phyloP scores from a whole-genome alignment of 2,113 vertebrate genomes.

The Poeciliopsis prolifica region DNA sequence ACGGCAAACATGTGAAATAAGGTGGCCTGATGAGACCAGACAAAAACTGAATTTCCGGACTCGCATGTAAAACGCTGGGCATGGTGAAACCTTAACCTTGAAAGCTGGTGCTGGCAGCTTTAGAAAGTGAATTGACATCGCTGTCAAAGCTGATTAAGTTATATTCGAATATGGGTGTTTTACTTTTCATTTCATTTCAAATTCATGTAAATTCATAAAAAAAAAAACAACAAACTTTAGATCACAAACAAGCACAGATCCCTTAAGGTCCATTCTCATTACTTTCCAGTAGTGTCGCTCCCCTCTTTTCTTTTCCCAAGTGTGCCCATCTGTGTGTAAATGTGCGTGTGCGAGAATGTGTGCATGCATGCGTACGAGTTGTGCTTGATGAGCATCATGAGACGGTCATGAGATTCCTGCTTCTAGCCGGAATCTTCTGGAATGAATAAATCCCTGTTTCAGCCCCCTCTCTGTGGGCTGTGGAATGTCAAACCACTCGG shows the following conservation, averaged over 20 bases:
- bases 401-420: conserved; percentile 68
- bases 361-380: conserved; percentile 58
- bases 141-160: not conserved
- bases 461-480: conserved; percentile 50
- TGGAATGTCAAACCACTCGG: conserved; percentile 54
- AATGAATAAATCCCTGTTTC: conserved; percentile 58
- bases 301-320: conserved; percentile 18
- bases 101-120: too few relatives aligned
- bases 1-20: too few relatives aligned
- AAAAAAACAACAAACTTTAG: not conserved
- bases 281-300: not conserved
- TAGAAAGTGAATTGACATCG: too few relatives aligned
- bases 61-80: too few relatives aligned
- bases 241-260: not conserved
- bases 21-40: too few relatives aligned
- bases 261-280: not conserved
- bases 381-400: conserved; percentile 65
- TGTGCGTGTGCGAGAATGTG: conserved; percentile 56
- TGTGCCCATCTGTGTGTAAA: conserved; percentile 14
- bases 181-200: not conserved
- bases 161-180: not conserved
- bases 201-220: not conserved
- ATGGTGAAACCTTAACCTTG: too few relatives aligned
- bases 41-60: too few relatives aligned
- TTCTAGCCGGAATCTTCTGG: conserved; percentile 39